Conservation (phyloP, 2,797 vertebrate genomes). For the Danio kyathit region DNA sequence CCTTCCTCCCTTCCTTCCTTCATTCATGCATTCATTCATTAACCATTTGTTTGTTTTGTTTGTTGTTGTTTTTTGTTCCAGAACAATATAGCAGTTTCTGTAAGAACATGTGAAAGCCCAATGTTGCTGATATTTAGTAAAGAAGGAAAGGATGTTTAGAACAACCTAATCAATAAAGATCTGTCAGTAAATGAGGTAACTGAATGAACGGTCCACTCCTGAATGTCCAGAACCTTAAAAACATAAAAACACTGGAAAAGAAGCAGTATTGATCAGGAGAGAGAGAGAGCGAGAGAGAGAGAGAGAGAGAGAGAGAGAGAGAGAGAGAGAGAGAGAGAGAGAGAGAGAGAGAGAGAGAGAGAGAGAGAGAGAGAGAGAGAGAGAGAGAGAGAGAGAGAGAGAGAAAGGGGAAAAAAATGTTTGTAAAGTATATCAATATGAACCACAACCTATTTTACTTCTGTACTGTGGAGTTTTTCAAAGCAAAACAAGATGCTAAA, state of each 20-base stretch:
- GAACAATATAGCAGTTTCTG: too few species aligned
- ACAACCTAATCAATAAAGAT: constrained; percentile 20
- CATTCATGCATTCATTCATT: too few species aligned
- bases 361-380: too few species aligned
- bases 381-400: too few species aligned
- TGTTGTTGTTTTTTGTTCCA: too few species aligned
- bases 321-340: too few species aligned
- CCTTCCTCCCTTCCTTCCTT: too few species aligned
- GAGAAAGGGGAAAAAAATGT: neutral
- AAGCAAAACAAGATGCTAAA: neutral
- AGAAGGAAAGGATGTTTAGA: neutral
- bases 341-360: too few species aligned
- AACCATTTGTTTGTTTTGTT: too few species aligned
- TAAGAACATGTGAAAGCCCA: too few species aligned
- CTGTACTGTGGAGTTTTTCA: neutral
- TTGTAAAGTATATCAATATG: neutral
- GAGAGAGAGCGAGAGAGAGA: too few species aligned
- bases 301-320: too few species aligned
- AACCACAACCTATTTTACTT: neutral
- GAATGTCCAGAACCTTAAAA: constrained; percentile 29
- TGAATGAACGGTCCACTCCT: constrained; percentile 14
- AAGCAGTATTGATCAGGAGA: neutral
- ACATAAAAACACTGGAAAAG: constrained; percentile 18
- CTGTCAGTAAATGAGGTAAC: constrained; percentile 11
- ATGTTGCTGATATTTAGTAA: constrained; percentile 14